phyloP scores from a whole-genome alignment of 2,888 invertebrate species.

The Drosophila acutilabella region DNA sequence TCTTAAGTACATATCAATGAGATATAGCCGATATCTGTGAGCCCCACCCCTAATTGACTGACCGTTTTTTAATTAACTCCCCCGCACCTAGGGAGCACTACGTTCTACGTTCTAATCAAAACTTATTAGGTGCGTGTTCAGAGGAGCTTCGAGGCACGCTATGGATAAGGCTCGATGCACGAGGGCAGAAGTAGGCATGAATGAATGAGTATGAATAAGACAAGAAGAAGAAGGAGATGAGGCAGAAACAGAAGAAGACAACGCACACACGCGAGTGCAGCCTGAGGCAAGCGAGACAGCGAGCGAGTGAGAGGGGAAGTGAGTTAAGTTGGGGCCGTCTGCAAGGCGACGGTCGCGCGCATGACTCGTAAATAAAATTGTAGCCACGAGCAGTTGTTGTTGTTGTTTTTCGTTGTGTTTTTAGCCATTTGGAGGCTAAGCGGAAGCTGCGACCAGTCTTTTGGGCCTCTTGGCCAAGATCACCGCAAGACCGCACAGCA shows the following conservation, averaged over 20 bases:
- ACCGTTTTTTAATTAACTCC: conserved; percentile 63
- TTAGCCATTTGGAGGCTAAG: conserved; percentile 37
- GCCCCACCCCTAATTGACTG: conserved; percentile 8
- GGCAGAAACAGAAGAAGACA: background rate
- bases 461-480: conserved; percentile 46
- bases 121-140: conserved; percentile 74
- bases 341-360: conserved; percentile 65
- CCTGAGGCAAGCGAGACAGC: conserved; percentile 17
- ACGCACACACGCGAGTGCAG: conserved; percentile 48
- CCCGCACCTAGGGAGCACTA: conserved; percentile 19
- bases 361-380: conserved; percentile 83
- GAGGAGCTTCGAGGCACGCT: conserved; percentile 36
- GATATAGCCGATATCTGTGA: conserved; percentile 11
- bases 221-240: background rate
- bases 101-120: conserved; percentile 63
- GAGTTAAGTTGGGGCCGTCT: conserved; percentile 45
- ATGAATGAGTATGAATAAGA: conserved; percentile 65
- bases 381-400: conserved; percentile 61
- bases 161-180: conserved; percentile 3
- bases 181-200: conserved; percentile 44
- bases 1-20: conserved; percentile 9
- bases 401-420: conserved; percentile 1
- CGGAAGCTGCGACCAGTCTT: conserved; percentile 70
- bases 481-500: conserved; percentile 61
- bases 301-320: background rate